phyloP scores from a whole-genome alignment of 1,140 invertebrate genomes.

The Rhizoglyphus robini region DNA sequence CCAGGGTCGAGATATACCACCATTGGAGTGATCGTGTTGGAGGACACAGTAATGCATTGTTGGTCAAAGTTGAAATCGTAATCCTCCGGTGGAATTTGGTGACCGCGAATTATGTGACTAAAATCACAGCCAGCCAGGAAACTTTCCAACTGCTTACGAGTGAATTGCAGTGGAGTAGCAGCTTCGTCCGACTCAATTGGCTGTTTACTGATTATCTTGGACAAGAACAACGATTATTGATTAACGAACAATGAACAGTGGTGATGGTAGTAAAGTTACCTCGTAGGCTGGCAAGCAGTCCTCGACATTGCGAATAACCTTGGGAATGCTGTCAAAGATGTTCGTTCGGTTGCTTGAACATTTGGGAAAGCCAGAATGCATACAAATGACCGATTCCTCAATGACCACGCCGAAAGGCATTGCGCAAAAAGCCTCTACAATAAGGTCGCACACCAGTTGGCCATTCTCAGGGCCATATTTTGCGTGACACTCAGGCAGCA shows the following conservation, averaged over 20 bases:
- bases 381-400: neutral
- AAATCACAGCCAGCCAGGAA: slow-evolving; percentile 49
- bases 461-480: slow-evolving; percentile 9
- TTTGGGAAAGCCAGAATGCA: slow-evolving; percentile 30
- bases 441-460: neutral
- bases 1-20: neutral
- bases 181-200: slow-evolving; percentile 30
- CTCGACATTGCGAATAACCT: slow-evolving; percentile 47
- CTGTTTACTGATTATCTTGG: neutral
- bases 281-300: slow-evolving; percentile 53
- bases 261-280: slow-evolving; percentile 59
- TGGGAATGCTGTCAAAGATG: slow-evolving; percentile 44
- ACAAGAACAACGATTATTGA: slow-evolving; percentile 47
- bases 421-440: neutral
- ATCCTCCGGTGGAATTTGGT: slow-evolving; percentile 44
- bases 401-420: neutral
- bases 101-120: slow-evolving; percentile 52
- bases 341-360: slow-evolving; percentile 38
- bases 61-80: slow-evolving; percentile 40
- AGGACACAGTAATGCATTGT: slow-evolving; percentile 49
- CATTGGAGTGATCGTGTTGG: slow-evolving; percentile 25
- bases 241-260: slow-evolving; percentile 33
- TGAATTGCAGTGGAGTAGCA: slow-evolving; percentile 56
- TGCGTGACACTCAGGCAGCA: neutral
- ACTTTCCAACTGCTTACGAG: slow-evolving; percentile 44